These are phyloP conservation scores for Chironomus tentans DNA, from an alignment of 2,888 invertebrate genomes.

Conservation along the genomic window DNA sequence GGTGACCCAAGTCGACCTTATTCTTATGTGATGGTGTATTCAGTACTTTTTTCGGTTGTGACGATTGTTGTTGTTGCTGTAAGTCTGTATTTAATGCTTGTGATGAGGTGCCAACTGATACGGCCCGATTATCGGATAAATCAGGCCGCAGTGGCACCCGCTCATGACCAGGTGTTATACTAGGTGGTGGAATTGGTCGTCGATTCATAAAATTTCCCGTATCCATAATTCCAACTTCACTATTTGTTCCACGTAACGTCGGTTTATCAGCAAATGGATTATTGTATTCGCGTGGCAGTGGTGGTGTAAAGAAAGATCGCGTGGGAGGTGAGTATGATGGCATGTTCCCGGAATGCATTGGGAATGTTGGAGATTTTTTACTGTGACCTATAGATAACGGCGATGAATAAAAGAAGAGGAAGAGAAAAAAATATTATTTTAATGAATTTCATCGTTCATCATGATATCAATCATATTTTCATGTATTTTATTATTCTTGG, in stretches of 20 bases:
- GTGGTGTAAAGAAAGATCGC: slow-evolving; percentile 70
- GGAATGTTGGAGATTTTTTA: slow-evolving; percentile 44
- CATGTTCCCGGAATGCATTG: slow-evolving; percentile 55
- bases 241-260: slow-evolving; percentile 65
- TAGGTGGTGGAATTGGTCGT: slow-evolving; percentile 74
- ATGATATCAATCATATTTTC: background rate
- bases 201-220: slow-evolving; percentile 50
- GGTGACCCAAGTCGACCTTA: slow-evolving; percentile 31
- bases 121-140: slow-evolving; percentile 17
- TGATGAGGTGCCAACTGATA: slow-evolving; percentile 26
- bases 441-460: background rate
- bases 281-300: slow-evolving; percentile 70
- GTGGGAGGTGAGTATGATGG: slow-evolving; percentile 78
- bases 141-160: slow-evolving; percentile 69
- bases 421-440: background rate
- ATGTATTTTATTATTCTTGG: background rate
- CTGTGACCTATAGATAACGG: slow-evolving; percentile 13
- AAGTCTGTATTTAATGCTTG: slow-evolving; percentile 27
- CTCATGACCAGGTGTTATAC: slow-evolving; percentile 70
- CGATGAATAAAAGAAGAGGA: background rate
- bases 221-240: slow-evolving; percentile 41
- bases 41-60: slow-evolving; percentile 52
- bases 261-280: slow-evolving; percentile 86
- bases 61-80: slow-evolving; percentile 28
- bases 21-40: slow-evolving; percentile 63